phyloP scores from a whole-genome alignment of 2,797 vertebrate genomes.

The Heliangelus exortis region DNA sequence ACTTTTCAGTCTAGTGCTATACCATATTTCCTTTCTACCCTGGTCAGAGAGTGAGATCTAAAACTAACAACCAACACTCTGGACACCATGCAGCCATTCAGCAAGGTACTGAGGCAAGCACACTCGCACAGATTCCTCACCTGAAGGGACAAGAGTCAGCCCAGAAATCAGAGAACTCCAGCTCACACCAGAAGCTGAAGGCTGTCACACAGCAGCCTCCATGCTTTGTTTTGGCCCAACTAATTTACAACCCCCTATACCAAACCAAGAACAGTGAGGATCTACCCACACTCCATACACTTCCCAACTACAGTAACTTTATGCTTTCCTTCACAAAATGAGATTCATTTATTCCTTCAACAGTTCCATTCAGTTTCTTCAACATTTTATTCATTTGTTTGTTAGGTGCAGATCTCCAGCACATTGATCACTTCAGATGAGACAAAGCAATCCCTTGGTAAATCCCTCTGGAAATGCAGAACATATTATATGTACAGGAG shows the following conservation, averaged over 20 bases:
- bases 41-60: neutral
- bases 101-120: neutral
- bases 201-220: neutral
- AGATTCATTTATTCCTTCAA: slow-evolving; percentile 32
- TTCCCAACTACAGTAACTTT: slow-evolving; percentile 55
- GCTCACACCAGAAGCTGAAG: neutral
- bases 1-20: neutral
- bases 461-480: slow-evolving; percentile 58
- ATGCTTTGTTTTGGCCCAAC: neutral
- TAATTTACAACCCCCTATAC: neutral
- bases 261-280: slow-evolving; percentile 19
- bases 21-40: neutral
- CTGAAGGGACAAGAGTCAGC: neutral
- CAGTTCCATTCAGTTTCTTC: slow-evolving; percentile 37
- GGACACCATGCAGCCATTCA: neutral
- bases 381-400: slow-evolving; percentile 36
- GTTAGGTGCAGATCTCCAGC: slow-evolving; percentile 48
- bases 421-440: slow-evolving; percentile 58
- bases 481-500: slow-evolving; percentile 30
- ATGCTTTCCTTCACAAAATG: slow-evolving; percentile 32
- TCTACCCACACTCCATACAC: neutral
- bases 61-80: neutral
- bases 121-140: neutral
- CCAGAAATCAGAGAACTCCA: neutral
- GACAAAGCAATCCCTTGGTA: slow-evolving; percentile 54